phyloP scores from a whole-genome alignment of 2,888 invertebrate genomes.

The Prosopocoilus inquinatus region DNA sequence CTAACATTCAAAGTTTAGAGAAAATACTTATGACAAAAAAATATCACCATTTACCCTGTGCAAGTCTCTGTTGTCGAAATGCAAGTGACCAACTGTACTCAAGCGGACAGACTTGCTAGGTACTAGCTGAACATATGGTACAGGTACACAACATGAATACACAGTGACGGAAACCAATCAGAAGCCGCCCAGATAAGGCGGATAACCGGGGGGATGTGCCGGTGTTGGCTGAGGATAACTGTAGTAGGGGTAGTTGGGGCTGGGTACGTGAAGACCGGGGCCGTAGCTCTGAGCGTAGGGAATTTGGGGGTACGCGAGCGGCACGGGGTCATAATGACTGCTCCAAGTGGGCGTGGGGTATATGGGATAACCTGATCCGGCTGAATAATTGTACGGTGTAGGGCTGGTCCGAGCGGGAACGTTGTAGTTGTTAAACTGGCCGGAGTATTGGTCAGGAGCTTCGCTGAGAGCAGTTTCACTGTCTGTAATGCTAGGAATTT shows the following conservation, averaged over 20 bases:
- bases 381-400: constrained; percentile 44
- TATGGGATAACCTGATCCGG: constrained; percentile 46
- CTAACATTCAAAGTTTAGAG: constrained; percentile 54
- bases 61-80: constrained; percentile 54
- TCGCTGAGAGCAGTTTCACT: constrained; percentile 54
- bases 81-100: constrained; percentile 53
- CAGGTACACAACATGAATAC: constrained; percentile 55
- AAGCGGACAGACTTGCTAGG: constrained; percentile 54
- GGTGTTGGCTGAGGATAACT: constrained; percentile 49
- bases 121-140: constrained; percentile 54
- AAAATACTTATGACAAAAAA: constrained; percentile 55
- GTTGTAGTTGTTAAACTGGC: constrained; percentile 53
- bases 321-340: constrained; percentile 50
- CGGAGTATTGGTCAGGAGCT: constrained; percentile 43
- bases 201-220: constrained; percentile 50
- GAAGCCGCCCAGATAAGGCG: constrained; percentile 50
- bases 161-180: constrained; percentile 53
- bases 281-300: constrained; percentile 49
- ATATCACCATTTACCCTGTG: constrained; percentile 57
- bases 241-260: constrained; percentile 67
- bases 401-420: constrained; percentile 49
- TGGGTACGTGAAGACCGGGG: constrained; percentile 65
- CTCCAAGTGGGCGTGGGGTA: constrained; percentile 51
- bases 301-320: constrained; percentile 47
- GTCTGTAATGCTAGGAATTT: constrained; percentile 85